phyloP scores from a whole-genome alignment of 2,888 invertebrate species.

The Meliscaeva auricollis region DNA sequence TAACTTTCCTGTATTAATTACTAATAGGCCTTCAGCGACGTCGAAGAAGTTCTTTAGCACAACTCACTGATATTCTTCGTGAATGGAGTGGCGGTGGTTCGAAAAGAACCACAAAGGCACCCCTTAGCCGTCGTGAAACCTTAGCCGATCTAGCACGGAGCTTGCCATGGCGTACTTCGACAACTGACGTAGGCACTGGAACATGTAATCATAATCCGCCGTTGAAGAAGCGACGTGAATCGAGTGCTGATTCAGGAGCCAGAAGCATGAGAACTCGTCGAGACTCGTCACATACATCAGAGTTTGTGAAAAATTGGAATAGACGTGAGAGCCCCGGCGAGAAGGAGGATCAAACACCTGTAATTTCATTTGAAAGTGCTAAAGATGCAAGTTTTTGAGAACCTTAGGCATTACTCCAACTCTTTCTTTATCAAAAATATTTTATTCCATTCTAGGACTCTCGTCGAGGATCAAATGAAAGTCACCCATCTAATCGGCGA shows the following conservation, averaged over 20 bases:
- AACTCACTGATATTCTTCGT: slow-evolving; percentile 93
- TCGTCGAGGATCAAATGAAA: slow-evolving; percentile 88
- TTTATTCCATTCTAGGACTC: slow-evolving; percentile 79
- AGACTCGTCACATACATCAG: slow-evolving; percentile 89
- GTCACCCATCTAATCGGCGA: slow-evolving; percentile 88
- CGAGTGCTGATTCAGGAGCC: slow-evolving; percentile 94
- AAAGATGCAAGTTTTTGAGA: slow-evolving; percentile 69
- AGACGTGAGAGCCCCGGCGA: slow-evolving; percentile 87
- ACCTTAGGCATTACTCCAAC: neutral
- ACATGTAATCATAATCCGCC: slow-evolving; percentile 84
- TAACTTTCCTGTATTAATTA: neutral
- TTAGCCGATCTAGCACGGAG: slow-evolving; percentile 94
- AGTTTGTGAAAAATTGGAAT: slow-evolving; percentile 90
- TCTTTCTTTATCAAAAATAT: neutral
- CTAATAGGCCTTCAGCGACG: slow-evolving; percentile 87
- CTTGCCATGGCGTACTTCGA: slow-evolving; percentile 91
- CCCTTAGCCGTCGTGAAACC: slow-evolving; percentile 93
- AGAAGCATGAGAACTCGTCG: slow-evolving; percentile 90
- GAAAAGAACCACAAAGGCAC: slow-evolving; percentile 86
- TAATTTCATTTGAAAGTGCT: slow-evolving; percentile 74
- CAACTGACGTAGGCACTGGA: slow-evolving; percentile 85
- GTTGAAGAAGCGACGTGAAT: slow-evolving; percentile 91
- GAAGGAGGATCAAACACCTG: slow-evolving; percentile 80
- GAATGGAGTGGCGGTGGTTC: slow-evolving; percentile 92
- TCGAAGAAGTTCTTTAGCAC: slow-evolving; percentile 93